Base-by-base conservation (phyloP, 1,140 invertebrate species). In the Drosophila littoralis region DNA sequence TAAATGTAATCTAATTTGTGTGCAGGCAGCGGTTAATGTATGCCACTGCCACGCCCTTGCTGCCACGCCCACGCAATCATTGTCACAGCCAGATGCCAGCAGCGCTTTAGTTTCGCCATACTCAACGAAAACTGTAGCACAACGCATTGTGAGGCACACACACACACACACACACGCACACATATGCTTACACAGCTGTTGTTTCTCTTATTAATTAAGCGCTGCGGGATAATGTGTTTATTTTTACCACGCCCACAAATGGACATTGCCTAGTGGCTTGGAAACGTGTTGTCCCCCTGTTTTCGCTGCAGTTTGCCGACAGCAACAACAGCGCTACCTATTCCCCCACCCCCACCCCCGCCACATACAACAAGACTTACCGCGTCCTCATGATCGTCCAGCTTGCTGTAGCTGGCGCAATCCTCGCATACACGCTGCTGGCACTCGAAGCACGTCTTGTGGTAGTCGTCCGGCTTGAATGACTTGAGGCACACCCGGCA, bases 401-500 rank as follows among this genome's bases (percentile, higher is more conserved):
- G 94, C 88, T 96, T 97, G 70, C 96, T 97, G 92, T 98, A 98
- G 40, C 96, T 97, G 51, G 96, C 96, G 88, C 97, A 98, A 93
- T 98, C 97, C 92, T 98, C 97, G 92, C 97, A 98, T 42, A 98
- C 97, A 77, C 96, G 95, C 83, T 97, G 96, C 83, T 96, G 95
- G 93, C 97, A 98, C 92, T 97, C 97, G 84, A 95, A 95, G 93
- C 97, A 98, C 17, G 95, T 96, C 77, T 96, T 95, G 86, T 95
- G 96, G 83, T 96, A 96, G 91, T 97, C 97, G 52, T 97, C 96
- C 0, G 96, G 95, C 85, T 97, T 96, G 90, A 98, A 96, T 43
- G 96, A 96, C 93, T 97, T 97, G 42, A 97, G 93, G 85, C 97
- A 98, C 2, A 97, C 96, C 57, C 97, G 94, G 91, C 97, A 98